Evolutionary conservation across 2,113 vertebrate genomes (phyloP).

Genomic region (Oncorhynchus kisutch): DNA sequence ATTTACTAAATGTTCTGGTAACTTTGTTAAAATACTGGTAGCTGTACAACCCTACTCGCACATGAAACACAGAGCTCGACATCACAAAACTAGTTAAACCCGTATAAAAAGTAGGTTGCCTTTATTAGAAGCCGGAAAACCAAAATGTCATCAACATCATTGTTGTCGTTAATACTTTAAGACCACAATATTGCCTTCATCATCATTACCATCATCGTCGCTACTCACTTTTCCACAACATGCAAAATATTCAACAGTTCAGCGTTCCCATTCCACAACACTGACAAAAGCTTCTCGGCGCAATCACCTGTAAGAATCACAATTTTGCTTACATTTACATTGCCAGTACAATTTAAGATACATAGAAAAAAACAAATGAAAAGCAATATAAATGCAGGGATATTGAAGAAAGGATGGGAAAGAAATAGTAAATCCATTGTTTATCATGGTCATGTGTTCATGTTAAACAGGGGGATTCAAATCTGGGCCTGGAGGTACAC

Average conservation of each 20-base stretch:
- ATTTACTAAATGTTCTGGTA: too few species aligned
- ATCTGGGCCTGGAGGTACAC: too few species aligned
- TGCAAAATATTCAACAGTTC: conserved; percentile 68
- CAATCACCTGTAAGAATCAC: conserved; percentile 63
- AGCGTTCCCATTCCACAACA: conserved; percentile 53
- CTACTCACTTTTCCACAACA: conserved; percentile 63
- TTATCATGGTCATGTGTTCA: not conserved
- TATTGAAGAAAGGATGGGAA: conserved; percentile 43
- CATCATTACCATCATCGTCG: conserved; percentile 45
- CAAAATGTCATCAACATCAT: conserved; percentile 70
- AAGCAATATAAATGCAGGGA: conserved; percentile 34
- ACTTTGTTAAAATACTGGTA: too few species aligned
- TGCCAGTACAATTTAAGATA: conserved; percentile 57
- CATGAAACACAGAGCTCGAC: conserved; percentile 38
- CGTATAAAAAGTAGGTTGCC: conserved; percentile 76
- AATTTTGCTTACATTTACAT: conserved; percentile 67
- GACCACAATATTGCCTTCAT: conserved; percentile 65
- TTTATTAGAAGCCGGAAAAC: conserved; percentile 78
- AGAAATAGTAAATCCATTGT: conserved; percentile 37
- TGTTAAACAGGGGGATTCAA: too few species aligned
- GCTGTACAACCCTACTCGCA: not conserved
- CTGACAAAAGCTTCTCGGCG: conserved; percentile 54
- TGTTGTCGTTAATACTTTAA: conserved; percentile 59
- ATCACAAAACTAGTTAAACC: conserved; percentile 69
- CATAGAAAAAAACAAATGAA: conserved; percentile 46